Base-by-base conservation (phyloP, 2,797 vertebrate species). In the Semotilus atromaculatus region DNA sequence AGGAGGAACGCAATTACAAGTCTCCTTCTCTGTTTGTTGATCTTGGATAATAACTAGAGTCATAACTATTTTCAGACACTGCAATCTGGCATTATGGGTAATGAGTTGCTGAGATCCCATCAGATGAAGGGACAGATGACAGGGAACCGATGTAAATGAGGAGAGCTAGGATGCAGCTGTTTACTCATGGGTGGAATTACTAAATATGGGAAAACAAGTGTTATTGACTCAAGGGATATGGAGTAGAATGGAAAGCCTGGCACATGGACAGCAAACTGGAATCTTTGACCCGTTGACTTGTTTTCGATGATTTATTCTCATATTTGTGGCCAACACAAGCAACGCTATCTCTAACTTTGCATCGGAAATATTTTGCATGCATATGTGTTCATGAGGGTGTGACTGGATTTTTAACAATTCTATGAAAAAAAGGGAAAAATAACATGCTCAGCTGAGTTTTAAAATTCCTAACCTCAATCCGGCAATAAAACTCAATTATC, bases 121-220 rank as follows among this genome's bases (percentile, higher is more conserved):
- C 26, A 78, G 82, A 84, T 60, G 55, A 64, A 80, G 80, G 43
- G 74, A 48, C 40, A 73, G 75, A 82, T 80, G 66, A 74, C 58
- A 83, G 84, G 29, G 23, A 81, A 80, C 55, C 3, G 34, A 86
- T 78, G 76, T 68, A 82, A 84, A 88, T 23, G 74, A 85, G 66
- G 51, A 84, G 72, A 82, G 83, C 74, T 66, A 62, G 40, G 74
- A 87, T 85, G 45, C 88, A 90, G 89, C 89, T 94, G 93, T 94
- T 94, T 95, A 93, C 88, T 90, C 87, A 88, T 89, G 70, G 88
- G 91, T 64, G 85, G 88, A 90, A 91, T 92, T 88, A 91, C 94
- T 93, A 94, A 94, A 94, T 93, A 94, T 91, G 92, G 92, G 90
- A 92, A 93, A 93, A 94, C 89, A 81, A 85, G 85, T 89, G 88